Evolutionary conservation across 2,888 invertebrate species (phyloP).

Genomic region (Malthinus flaveolus): DNA sequence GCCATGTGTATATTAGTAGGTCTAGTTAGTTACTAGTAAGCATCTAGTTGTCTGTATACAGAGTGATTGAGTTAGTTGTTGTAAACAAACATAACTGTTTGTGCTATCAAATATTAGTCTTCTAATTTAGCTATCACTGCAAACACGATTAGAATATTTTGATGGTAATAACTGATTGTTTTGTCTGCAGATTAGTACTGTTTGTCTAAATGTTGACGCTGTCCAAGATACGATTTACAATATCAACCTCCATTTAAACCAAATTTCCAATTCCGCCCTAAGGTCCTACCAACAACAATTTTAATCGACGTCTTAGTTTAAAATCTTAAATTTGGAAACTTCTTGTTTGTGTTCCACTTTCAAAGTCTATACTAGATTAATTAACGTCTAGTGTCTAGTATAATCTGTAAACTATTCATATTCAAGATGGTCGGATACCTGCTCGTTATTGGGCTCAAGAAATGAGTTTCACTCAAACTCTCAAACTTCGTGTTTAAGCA

Average conservation of each 20-base stretch:
- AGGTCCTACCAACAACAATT: no score
- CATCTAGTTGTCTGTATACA: slow-evolving; percentile 39
- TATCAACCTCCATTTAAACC: neutral
- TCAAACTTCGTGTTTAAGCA: no score
- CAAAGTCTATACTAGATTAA: no score
- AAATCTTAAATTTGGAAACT: no score
- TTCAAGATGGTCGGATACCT: no score
- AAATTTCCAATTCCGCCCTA: no score
- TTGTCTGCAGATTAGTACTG: slow-evolving; percentile 36
- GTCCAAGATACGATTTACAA: slow-evolving; percentile 31
- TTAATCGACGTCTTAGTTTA: no score
- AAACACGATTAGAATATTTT: slow-evolving; percentile 45
- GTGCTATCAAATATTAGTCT: slow-evolving; percentile 48
- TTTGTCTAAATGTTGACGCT: slow-evolving; percentile 31
- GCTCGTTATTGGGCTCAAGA: no score
- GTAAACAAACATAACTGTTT: slow-evolving; percentile 44
- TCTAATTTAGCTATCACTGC: slow-evolving; percentile 47
- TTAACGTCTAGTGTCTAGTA: no score
- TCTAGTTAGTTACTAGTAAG: slow-evolving; percentile 23
- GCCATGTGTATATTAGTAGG: slow-evolving; percentile 15
- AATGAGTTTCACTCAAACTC: no score
- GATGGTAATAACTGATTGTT: slow-evolving; percentile 42
- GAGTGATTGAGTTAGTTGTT: slow-evolving; percentile 46
- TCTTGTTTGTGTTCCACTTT: no score
- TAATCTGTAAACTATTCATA: no score